phyloP scores from a whole-genome alignment of 2,797 vertebrate genomes.

The Sciurus carolinensis region DNA sequence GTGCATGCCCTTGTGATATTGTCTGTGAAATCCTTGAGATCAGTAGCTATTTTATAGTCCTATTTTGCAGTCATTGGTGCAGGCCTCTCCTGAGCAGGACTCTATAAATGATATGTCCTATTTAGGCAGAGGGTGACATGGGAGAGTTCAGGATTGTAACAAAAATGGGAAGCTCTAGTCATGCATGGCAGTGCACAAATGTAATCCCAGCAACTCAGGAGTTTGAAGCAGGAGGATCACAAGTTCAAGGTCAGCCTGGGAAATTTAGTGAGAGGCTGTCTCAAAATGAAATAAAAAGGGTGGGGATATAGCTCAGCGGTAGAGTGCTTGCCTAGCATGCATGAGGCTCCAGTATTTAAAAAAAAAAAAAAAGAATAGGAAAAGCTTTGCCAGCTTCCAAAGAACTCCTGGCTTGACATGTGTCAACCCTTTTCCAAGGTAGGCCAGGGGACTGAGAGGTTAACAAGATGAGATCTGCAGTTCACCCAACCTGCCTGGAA shows the following conservation, averaged over 20 bases:
- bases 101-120: not conserved
- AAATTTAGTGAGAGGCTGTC: not conserved
- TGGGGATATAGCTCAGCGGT: not conserved
- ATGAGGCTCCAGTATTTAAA: not conserved
- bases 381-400: not conserved
- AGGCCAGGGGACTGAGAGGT: conserved; percentile 15
- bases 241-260: not conserved
- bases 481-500: not conserved
- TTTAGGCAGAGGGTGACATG: not conserved
- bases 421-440: not conserved
- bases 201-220: too few relatives aligned
- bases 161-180: not conserved
- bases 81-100: not conserved
- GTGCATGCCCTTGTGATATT: not conserved
- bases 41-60: not conserved
- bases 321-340: not conserved
- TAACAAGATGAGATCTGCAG: not conserved
- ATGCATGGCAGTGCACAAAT: too few relatives aligned
- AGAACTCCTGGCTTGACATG: not conserved
- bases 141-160: not conserved
- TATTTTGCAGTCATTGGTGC: not conserved
- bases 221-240: not conserved
- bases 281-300: not conserved
- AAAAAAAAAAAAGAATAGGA: not conserved
- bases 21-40: not conserved